phyloP scores from a whole-genome alignment of 2,888 invertebrate genomes.

The Sycophila texana region DNA sequence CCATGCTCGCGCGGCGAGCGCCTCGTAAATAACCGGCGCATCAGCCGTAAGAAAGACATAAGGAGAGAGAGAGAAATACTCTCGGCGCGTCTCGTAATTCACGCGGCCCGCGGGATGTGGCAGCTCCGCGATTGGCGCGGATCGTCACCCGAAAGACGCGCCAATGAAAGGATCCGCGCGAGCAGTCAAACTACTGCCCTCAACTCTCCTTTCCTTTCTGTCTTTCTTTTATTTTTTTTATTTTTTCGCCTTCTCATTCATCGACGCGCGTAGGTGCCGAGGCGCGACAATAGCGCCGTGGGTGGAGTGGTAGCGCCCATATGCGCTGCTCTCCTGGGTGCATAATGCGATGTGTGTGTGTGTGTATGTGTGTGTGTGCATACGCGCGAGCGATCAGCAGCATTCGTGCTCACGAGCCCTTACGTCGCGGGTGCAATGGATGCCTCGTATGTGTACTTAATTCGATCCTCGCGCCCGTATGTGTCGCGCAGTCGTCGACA shows the following conservation, averaged over 20 bases:
- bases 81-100: constrained; percentile 25
- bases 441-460: constrained; percentile 10
- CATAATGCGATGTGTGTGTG: background rate
- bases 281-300: constrained; percentile 4
- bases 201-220: background rate
- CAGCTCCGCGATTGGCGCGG: constrained; percentile 5
- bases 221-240: background rate
- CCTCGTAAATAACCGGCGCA: constrained; percentile 50
- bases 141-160: constrained; percentile 6
- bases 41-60: constrained; percentile 42
- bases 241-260: no score
- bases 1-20: background rate
- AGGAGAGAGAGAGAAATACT: constrained; percentile 1
- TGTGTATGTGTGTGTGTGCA: background rate
- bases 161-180: constrained; percentile 12
- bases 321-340: background rate
- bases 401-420: constrained; percentile 16
- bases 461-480: constrained; percentile 40
- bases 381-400: background rate
- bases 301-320: constrained; percentile 18
- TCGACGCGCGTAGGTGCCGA: background rate
- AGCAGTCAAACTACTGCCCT: no score
- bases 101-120: background rate
- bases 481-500: constrained; percentile 18
- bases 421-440: constrained; percentile 21